Percentiles rank a stretch among this genome's conserved stretches.
Conservation (phyloP, 2,113 vertebrate genomes). For the Dasyurus viverrinus region DNA sequence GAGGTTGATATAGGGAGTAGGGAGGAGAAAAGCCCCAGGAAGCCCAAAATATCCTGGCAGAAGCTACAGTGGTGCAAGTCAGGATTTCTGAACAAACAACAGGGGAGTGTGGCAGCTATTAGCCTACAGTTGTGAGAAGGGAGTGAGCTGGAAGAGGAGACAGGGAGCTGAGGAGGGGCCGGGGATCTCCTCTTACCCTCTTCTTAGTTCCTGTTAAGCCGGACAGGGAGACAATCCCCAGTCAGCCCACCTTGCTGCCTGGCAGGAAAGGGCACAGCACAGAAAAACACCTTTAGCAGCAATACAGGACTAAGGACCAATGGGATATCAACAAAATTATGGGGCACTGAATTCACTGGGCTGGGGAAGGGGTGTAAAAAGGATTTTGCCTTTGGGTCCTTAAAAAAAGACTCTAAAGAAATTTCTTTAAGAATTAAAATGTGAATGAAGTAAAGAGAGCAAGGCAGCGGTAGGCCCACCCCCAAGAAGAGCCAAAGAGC, state of each 20-base stretch:
- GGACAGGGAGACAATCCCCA: conserved; percentile 81
- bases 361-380: conserved; percentile 53
- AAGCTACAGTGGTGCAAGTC: conserved; percentile 67
- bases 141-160: conserved; percentile 58
- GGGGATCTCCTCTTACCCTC: conserved; percentile 80
- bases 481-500: conserved; percentile 8
- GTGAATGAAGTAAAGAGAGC: conserved; percentile 46
- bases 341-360: conserved; percentile 39
- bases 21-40: conserved; percentile 61
- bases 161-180: conserved; percentile 71
- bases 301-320: conserved; percentile 62
- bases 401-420: conserved; percentile 45
- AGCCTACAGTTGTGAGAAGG: conserved; percentile 66
- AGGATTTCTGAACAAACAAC: conserved; percentile 67
- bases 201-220: conserved; percentile 81
- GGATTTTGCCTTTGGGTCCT: conserved; percentile 50
- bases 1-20: conserved; percentile 60
- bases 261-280: conserved; percentile 82
- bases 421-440: conserved; percentile 53
- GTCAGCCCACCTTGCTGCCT: conserved; percentile 82
- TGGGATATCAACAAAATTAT: conserved; percentile 40
- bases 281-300: conserved; percentile 81
- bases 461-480: background rate
- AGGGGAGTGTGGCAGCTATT: conserved; percentile 65
- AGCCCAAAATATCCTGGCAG: conserved; percentile 62